Conservation (phyloP, 2,797 vertebrate genomes). For the Melanotaenia parkinsoni region DNA sequence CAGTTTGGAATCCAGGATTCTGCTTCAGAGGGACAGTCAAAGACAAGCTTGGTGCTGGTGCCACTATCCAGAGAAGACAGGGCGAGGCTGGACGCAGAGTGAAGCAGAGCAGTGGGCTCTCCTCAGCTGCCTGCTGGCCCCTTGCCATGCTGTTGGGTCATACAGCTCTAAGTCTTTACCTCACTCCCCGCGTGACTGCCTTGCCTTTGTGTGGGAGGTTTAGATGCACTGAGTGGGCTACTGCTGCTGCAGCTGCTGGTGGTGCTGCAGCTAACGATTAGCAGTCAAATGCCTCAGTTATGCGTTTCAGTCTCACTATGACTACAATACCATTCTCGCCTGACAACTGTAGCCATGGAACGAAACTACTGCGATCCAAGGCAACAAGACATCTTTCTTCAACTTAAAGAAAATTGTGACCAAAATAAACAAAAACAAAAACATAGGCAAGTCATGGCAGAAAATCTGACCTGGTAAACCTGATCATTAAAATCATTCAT, state of each 20-base stretch:
- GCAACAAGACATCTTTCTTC: constrained; percentile 44
- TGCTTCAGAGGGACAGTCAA: constrained; percentile 38
- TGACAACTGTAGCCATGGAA: constrained; percentile 74
- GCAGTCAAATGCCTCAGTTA: constrained; percentile 76
- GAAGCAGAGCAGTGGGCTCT: constrained; percentile 81
- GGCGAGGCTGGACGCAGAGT: constrained; percentile 79
- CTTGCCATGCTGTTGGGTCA: constrained; percentile 81
- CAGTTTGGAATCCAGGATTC: constrained; percentile 45
- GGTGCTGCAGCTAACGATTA: constrained; percentile 66
- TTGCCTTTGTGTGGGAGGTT: constrained; percentile 81
- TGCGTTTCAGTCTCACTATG: constrained; percentile 68
- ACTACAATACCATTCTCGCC: constrained; percentile 62
- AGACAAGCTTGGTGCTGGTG: constrained; percentile 57
- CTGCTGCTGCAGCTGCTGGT: constrained; percentile 53
- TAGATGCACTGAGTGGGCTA: constrained; percentile 79
- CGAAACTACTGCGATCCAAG: constrained; percentile 47
- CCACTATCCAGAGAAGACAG: constrained; percentile 68
- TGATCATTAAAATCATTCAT: neutral
- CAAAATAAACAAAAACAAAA: constrained; percentile 15
- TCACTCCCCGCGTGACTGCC: constrained; percentile 81
- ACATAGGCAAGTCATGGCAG: constrained; percentile 11
- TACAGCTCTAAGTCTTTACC: constrained; percentile 79
- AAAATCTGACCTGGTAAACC: constrained; percentile 1
- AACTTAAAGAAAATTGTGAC: constrained; percentile 3
- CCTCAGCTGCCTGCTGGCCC: constrained; percentile 76